These are phyloP conservation scores for Anarsia innoxiella DNA, from an alignment of 2,888 invertebrate genomes.

Conservation along the genomic window DNA sequence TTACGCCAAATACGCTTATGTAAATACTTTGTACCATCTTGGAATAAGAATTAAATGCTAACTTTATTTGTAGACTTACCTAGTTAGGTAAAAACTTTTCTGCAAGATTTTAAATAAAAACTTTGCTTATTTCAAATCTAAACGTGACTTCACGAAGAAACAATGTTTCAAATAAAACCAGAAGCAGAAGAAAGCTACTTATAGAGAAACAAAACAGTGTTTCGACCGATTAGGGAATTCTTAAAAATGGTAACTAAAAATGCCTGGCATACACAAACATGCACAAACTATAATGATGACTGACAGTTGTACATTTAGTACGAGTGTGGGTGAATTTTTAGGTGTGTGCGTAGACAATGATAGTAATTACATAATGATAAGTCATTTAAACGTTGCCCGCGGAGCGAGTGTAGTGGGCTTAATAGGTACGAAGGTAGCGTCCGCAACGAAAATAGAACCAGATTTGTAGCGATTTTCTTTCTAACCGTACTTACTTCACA, in stretches of 20 bases:
- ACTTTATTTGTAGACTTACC: no score
- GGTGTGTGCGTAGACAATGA: constrained; percentile 56
- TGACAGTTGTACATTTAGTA: constrained; percentile 26
- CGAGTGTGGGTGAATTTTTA: constrained; percentile 20
- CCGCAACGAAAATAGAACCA: constrained; percentile 23
- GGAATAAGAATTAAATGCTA: no score
- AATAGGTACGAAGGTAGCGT: constrained; percentile 47
- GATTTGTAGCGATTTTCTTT: not conserved
- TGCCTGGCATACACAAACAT: not conserved
- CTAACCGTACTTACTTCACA: constrained; percentile 2
- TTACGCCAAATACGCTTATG: no score
- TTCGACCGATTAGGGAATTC: constrained; percentile 1
- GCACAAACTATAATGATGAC: constrained; percentile 25
- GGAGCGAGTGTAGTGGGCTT: constrained; percentile 55
- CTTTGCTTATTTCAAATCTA: no score
- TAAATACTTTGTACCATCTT: no score
- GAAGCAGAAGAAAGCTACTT: not conserved
- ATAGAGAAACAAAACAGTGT: not conserved
- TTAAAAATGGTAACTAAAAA: constrained; percentile 3
- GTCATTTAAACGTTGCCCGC: constrained; percentile 67
- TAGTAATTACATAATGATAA: constrained; percentile 75
- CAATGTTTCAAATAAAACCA: no score
- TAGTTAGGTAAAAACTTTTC: no score
- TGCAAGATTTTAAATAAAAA: no score
- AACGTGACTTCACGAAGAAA: no score